phyloP scores from a whole-genome alignment of 2,113 vertebrate genomes.

The Eleginops maclovinus region DNA sequence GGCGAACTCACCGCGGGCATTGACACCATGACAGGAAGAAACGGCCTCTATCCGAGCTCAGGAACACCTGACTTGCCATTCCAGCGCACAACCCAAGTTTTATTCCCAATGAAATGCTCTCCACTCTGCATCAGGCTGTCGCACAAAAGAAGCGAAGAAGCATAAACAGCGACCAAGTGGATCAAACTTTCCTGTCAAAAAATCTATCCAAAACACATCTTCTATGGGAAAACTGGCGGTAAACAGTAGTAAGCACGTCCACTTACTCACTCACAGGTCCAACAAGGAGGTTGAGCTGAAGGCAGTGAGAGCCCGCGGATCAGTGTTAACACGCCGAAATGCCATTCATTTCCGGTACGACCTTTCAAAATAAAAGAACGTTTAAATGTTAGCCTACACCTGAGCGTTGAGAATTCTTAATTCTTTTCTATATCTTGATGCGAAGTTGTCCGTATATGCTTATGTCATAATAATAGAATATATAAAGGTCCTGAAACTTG shows the following conservation, averaged over 20 bases:
- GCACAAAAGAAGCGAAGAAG: not conserved
- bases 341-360: not conserved
- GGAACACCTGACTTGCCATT: constrained; percentile 56
- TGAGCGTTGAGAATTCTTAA: fast-evolving
- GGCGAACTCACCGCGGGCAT: constrained; percentile 60
- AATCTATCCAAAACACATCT: constrained; percentile 12
- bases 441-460: too few relatives aligned
- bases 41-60: constrained; percentile 51
- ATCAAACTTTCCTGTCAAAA: not conserved
- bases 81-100: constrained; percentile 53
- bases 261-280: constrained; percentile 32
- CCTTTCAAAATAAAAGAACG: constrained; percentile 51
- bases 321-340: fast-evolving
- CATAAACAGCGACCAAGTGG: not conserved
- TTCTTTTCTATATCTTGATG: too few relatives aligned
- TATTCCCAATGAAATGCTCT: constrained; percentile 15
- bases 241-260: not conserved
- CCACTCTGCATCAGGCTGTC: constrained; percentile 41
- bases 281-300: constrained; percentile 12
- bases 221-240: not conserved
- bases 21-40: constrained; percentile 71
- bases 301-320: constrained; percentile 7
- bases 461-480: too few relatives aligned
- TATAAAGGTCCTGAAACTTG: too few relatives aligned
- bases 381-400: fast-evolving